phyloP scores from a whole-genome alignment of 2,888 invertebrate genomes.

The Chalcis sispes region DNA sequence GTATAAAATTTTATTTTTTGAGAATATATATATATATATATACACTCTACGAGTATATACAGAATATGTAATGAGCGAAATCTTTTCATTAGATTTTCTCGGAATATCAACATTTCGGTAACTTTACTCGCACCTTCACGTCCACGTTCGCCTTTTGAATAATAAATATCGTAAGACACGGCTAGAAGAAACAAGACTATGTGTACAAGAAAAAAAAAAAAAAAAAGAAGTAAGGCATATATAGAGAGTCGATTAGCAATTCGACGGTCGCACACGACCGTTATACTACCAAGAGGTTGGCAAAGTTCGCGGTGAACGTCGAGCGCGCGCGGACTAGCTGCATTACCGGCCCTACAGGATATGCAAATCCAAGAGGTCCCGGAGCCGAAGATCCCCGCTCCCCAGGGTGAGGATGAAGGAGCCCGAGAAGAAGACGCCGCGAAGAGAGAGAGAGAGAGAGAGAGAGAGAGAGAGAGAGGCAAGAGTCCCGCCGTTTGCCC shows the following conservation, averaged over 20 bases:
- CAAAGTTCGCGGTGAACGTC: slow-evolving; percentile 35
- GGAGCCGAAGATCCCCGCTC: slow-evolving; percentile 50
- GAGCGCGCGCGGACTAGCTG: slow-evolving; percentile 47
- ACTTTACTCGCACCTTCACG: background rate
- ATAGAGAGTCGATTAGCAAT: slow-evolving; percentile 67
- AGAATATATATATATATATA: no score
- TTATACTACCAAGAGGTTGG: slow-evolving; percentile 64
- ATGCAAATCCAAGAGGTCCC: slow-evolving; percentile 67
- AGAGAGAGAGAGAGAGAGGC: background rate
- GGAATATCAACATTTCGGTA: no score
- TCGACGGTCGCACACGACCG: slow-evolving; percentile 67
- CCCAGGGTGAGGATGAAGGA: no score
- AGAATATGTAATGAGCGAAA: no score
- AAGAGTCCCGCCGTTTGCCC: background rate
- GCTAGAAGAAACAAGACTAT: background rate
- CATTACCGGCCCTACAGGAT: slow-evolving; percentile 74
- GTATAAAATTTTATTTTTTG: no score
- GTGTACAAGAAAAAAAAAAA: slow-evolving; percentile 1
- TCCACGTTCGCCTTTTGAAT: slow-evolving; percentile 35
- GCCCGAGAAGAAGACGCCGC: no score
- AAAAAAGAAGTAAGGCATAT: slow-evolving; percentile 29
- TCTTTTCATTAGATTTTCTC: no score
- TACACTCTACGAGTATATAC: no score
- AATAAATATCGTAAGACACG: slow-evolving; percentile 29
- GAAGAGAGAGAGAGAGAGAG: no score